Evolutionary conservation across 2,888 invertebrate genomes (phyloP), one percentile per base, ranked within the genome.

Genomic region (Scaptomyza cyrtandrae): DNA sequence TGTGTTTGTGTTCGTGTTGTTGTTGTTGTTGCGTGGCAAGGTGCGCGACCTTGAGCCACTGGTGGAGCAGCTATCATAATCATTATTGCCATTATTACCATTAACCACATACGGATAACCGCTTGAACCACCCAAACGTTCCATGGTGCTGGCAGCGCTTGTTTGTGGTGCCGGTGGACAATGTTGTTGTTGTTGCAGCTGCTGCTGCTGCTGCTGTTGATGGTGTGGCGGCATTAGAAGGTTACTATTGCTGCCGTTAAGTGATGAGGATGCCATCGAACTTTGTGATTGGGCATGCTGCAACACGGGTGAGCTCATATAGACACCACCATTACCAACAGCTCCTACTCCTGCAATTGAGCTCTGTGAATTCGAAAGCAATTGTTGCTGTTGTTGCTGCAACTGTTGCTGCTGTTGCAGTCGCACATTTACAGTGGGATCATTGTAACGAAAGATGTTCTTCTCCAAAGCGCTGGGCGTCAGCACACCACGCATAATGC

Each of bases 41-140:
- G 96, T 96, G 24, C 95, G 95, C 1, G 96, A 95, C 43, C 96
- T 66, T 2, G 83, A 75, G 91, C 41, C 86, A 27, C 59, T 82
- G 71, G 55, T 70, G 69, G 76, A 35, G 72, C 78, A 35, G 71
- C 78, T 57, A 64, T 79, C 57, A 75, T 78, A 89, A 2, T 86
- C 84, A 52, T 88, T 89, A 50, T 88, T 89, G 53, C 84, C 88
- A 74, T 88, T 89, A 41, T 79, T 31, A 3, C 31, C 77, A 56
- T 84, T 88, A 13, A 53, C 59, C 46, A 54, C 60, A 49, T 79
- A 80, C 37, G 70, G 68, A 62, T 82, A 83, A 55, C 75, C 11
- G 33, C 33, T 11, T 49, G n/a, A n/a, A 62, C 24, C 19, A 7
- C 9, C 1, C 69, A 88, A 68, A 27, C 90, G 89, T 49, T 91